phyloP scores from a whole-genome alignment of 2,113 vertebrate genomes.

The Burhinus bistriatus region DNA sequence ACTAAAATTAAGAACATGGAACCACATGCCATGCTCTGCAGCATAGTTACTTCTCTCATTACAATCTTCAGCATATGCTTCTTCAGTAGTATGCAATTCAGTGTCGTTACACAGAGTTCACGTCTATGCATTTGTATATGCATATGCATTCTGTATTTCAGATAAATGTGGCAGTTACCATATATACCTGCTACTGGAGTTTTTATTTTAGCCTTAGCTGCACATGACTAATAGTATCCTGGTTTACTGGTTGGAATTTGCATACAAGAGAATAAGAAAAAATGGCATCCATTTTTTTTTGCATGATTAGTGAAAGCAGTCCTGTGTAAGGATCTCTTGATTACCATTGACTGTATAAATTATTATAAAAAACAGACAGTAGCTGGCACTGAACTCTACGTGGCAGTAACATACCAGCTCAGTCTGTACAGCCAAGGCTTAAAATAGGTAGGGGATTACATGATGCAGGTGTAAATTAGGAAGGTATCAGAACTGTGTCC shows the following conservation, averaged over 20 bases:
- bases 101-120: neutral
- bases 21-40: conserved; percentile 40
- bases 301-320: neutral
- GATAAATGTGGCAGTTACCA: neutral
- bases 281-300: neutral
- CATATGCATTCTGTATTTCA: neutral
- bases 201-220: neutral
- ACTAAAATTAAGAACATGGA: conserved; percentile 45
- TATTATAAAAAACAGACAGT: neutral
- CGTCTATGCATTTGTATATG: neutral
- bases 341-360: neutral
- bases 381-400: conserved; percentile 31
- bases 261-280: neutral
- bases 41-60: conserved; percentile 58
- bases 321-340: neutral
- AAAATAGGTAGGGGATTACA: conserved; percentile 13
- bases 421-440: neutral
- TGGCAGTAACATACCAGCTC: conserved; percentile 27
- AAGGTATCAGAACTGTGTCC: neutral
- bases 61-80: conserved; percentile 19
- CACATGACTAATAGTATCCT: neutral
- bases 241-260: neutral
- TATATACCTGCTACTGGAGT: neutral
- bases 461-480: neutral
- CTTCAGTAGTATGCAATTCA: neutral